Evolutionary conservation across 37 sponge, comb jelly and placozoan species (phyloP).

Genomic region (Aplysina aerophoba): DNA sequence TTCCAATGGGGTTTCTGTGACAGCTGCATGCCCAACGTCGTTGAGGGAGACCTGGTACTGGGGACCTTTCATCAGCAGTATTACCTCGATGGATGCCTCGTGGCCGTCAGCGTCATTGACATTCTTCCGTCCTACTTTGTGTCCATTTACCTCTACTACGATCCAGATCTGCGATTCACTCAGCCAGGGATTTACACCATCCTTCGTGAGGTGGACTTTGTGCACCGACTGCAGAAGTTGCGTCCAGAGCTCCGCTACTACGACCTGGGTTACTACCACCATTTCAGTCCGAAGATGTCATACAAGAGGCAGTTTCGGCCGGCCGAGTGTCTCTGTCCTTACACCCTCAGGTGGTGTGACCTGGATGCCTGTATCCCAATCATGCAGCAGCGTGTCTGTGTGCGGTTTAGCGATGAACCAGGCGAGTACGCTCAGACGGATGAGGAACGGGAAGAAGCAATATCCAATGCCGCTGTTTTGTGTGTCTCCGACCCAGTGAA

Average conservation of each 20-base stretch:
- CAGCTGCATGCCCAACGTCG: constrained; percentile 40
- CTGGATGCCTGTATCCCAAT: not conserved
- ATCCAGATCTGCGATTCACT: constrained; percentile 64
- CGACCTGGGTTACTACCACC: constrained; percentile 55
- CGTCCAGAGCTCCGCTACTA: constrained; percentile 42
- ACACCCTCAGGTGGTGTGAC: constrained; percentile 32
- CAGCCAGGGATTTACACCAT: constrained; percentile 70
- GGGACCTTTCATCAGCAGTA: constrained; percentile 80
- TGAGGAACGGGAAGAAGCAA: not conserved
- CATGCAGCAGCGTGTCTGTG: constrained; percentile 7
- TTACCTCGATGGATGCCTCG: constrained; percentile 62
- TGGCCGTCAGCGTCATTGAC: constrained; percentile 73
- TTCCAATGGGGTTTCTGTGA: constrained; percentile 51
- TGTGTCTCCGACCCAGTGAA: not conserved
- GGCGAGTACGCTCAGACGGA: not conserved
- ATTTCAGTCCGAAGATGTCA: constrained; percentile 33
- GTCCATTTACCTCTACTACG: constrained; percentile 79
- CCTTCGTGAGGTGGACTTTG: constrained; percentile 52
- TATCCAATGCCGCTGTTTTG: not conserved
- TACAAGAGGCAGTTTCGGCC: constrained; percentile 62
- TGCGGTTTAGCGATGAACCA: not conserved
- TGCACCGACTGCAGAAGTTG: constrained; percentile 31
- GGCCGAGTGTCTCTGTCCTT: constrained; percentile 48
- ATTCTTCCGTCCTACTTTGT: constrained; percentile 69
- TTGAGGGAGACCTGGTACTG: constrained; percentile 31